Evolutionary conservation across 1,140 invertebrate species (phyloP), one percentile per base, ranked within the genome.

Genomic region (Pomphorhynchus laevis): DNA sequence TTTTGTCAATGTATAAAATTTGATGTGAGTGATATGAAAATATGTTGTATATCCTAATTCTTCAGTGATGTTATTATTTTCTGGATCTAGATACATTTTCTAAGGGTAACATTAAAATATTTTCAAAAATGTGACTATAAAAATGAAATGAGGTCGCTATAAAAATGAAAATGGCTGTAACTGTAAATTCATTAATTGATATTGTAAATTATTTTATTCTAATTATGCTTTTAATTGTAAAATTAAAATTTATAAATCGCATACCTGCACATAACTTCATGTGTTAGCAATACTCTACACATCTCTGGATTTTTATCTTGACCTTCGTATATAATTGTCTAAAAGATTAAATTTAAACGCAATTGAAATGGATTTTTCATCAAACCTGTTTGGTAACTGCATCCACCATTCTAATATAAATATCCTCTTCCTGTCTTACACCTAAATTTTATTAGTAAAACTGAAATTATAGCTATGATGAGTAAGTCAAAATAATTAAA

Each of bases 251-350:
- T 11, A 6, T 5, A 40, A 4, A 44, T 12, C 21, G 29, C 44
- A 65, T 63, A 89, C 82, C 80, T 93, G 73, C 86, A 95, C 84
- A 95, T 98, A 42, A 95, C 79, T 68, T 99, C 89, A 58, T 99
- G 89, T 35, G 89, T 99, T 20, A 99, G 63, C 18, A 99, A 65
- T 12, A 98, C 89, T 49, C 89, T 64, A 59, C 86, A 93, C 89
- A 99, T 99, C 64, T 98, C 89, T 14, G 89, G 89, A 65, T 98
- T 99, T 61, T 95, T 98, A 58, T 99, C 89, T 62, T 98, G 89
- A 43, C 89, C 89, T 63, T 99, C 89, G 59, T 98, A 99, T 47
- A 89, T 71, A 52, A 99, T 95, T 34, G 84, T 77, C 82, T 95
- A 64, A 24, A 66, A 44, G 57, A 61, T 49, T 53, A 55, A 52